These are phyloP conservation scores for Hapalemur alaotrensis DNA, from an alignment of 2,797 vertebrate genomes.

Conservation along the genomic window DNA sequence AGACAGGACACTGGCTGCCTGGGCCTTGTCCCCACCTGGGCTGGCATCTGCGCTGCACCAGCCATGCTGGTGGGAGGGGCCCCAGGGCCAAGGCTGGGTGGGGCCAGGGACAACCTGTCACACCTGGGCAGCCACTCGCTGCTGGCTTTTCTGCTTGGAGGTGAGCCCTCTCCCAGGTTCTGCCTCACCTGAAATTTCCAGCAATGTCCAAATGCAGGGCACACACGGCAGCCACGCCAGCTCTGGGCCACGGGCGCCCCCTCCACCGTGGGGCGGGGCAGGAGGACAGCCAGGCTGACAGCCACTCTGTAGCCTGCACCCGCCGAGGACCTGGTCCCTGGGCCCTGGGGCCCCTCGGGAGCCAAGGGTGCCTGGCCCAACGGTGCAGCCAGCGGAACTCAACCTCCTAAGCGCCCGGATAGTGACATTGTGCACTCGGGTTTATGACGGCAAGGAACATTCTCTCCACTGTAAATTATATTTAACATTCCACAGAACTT, in stretches of 20 bases:
- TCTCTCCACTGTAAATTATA: slow-evolving; percentile 84
- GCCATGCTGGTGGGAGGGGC: not conserved
- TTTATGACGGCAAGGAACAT: slow-evolving; percentile 69
- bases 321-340: accelerated
- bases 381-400: accelerated
- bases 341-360: accelerated
- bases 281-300: accelerated
- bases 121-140: slow-evolving; percentile 31
- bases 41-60: not conserved
- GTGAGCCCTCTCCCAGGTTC: slow-evolving; percentile 74
- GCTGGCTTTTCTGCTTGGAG: slow-evolving; percentile 69
- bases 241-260: slow-evolving; percentile 62
- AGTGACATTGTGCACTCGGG: not conserved
- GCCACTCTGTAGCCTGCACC: accelerated
- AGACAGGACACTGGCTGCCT: not conserved
- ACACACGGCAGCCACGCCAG: too few species aligned
- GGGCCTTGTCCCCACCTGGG: not conserved
- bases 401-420: not conserved
- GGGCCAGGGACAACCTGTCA: slow-evolving; percentile 18
- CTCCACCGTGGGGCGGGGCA: slow-evolving; percentile 48
- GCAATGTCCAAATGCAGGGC: accelerated
- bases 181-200: slow-evolving; percentile 71
- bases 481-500: slow-evolving; percentile 87
- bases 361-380: too few species aligned
- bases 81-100: not conserved